A percentile compares a stretch with the other conserved stretches of the same genome.
Conservation (phyloP, 53 echinoderm and acorn worm species). For the Hippasteria phrygiana region DNA sequence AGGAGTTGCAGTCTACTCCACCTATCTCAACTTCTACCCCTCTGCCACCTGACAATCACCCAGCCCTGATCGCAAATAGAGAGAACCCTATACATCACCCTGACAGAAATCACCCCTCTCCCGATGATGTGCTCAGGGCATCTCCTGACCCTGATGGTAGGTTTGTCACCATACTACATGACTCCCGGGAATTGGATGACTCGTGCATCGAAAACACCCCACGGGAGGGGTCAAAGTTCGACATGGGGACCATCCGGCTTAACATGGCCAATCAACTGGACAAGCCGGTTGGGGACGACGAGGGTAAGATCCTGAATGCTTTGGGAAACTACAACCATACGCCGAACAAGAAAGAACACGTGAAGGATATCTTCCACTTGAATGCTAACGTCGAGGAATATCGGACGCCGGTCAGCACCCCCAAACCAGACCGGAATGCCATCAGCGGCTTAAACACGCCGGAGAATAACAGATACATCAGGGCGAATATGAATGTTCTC, state of each 20-base stretch:
- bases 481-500: conserved; percentile 72
- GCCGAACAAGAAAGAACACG: conserved; percentile 56
- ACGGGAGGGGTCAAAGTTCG: conserved; percentile 73
- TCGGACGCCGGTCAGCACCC: conserved; percentile 39
- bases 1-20: conserved; percentile 93
- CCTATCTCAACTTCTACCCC: conserved; percentile 94
- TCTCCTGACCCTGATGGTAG: conserved; percentile 9
- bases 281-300: conserved; percentile 9
- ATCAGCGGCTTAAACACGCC: conserved; percentile 39
- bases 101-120: conserved; percentile 8
- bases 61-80: conserved; percentile 73
- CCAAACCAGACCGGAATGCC: conserved; percentile 28
- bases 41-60: conserved; percentile 88
- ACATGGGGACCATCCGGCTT: conserved; percentile 83
- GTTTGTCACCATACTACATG: conserved; percentile 47
- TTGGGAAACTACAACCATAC: conserved; percentile 9
- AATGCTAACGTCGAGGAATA: conserved; percentile 45
- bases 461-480: conserved; percentile 53
- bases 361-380: conserved; percentile 77
- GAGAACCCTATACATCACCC: neutral
- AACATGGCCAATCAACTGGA: conserved; percentile 69
- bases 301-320: conserved; percentile 31
- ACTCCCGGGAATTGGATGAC: conserved; percentile 21
- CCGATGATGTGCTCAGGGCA: neutral
- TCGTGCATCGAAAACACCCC: conserved; percentile 40